Base-by-base conservation (phyloP, 2,888 invertebrate genomes). In the Hesperia comma region DNA sequence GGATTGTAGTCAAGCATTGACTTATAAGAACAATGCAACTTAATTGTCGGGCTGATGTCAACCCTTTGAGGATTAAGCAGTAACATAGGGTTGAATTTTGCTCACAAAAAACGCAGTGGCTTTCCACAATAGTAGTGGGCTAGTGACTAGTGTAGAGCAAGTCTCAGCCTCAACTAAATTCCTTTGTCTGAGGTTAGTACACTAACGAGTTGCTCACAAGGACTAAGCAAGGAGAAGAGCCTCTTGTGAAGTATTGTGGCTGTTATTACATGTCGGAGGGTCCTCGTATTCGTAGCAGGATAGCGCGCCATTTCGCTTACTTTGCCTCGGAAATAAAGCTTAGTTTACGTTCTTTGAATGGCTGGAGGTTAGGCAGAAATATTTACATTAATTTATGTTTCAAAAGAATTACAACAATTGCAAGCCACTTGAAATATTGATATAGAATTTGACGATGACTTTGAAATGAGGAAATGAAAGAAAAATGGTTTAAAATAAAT, bases 141-240 rank as follows among this genome's bases (percentile, higher is more conserved):
- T 49, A 0, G 10, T 1, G 3, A 12, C 19, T 49, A 0, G 10
- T 1, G 2, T 7, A 2, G 12, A 49, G 19, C 10, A 26, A 19
- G 10, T 46, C 8, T 7, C 19, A 49, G 49, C 12, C 19, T 19
- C 49, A 19, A 43, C 43, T 46, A 21, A 49, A 17, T 2, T 49
- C 49, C 49, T 49, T 49, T 49, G 49, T 49, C 6, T 49, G 49
- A 19, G 19, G 49, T 49, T 49, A 37, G 17, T 46, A 46, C 12
- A 19, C 53, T n/a, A 53, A 26, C 26, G 53, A 53, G 53, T 53
- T 51, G 51, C 51, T 51, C 53, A 26, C 53, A 53, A 53, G 53
- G 53, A 53, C 53, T 53, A n/a, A 53, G 32, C 43, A 46, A 46
- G 43, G 51, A 51, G 51, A 51, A 51, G 53, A 53, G 53, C 6